phyloP scores from a whole-genome alignment of 1,140 invertebrate genomes.

The Hypsibius dujardini region DNA sequence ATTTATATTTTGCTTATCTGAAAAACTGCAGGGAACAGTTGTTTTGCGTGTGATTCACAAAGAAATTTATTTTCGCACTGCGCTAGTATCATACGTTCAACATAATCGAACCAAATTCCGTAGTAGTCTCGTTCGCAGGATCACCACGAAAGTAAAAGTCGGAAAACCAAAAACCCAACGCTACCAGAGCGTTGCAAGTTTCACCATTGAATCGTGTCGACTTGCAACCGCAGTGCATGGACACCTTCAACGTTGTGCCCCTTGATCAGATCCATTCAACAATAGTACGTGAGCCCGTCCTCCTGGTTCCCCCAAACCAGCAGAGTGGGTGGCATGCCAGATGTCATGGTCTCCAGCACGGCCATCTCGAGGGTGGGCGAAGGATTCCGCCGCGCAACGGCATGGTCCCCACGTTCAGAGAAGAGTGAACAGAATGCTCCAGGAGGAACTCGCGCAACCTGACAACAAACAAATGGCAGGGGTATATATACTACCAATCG shows the following conservation, averaged over 20 bases:
- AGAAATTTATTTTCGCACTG: too few species aligned
- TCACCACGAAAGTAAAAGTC: too few species aligned
- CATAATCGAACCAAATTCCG: too few species aligned
- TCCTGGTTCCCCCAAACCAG: constrained; percentile 37
- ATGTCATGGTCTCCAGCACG: constrained; percentile 36
- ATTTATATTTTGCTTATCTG: too few species aligned
- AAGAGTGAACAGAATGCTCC: neutral
- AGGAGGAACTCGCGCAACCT: constrained; percentile 1
- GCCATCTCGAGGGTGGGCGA: constrained; percentile 35
- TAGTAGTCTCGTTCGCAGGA: too few species aligned
- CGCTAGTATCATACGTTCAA: too few species aligned
- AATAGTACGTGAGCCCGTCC: constrained; percentile 39
- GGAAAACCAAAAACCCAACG: too few species aligned
- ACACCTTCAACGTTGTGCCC: neutral
- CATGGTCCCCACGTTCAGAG: constrained; percentile 10
- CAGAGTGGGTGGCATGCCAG: constrained; percentile 34
- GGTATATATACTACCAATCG: too few species aligned
- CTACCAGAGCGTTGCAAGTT: too few species aligned
- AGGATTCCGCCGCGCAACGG: neutral
- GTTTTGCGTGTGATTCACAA: too few species aligned
- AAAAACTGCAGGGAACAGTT: too few species aligned
- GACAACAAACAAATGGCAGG: neutral
- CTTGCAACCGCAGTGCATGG: neutral
- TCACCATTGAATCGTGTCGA: too few species aligned
- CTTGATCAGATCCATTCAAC: constrained; percentile 26